These are phyloP conservation scores for Setipinna tenuifilis DNA, from an alignment of 2,797 vertebrate genomes.

Conservation along the genomic window DNA sequence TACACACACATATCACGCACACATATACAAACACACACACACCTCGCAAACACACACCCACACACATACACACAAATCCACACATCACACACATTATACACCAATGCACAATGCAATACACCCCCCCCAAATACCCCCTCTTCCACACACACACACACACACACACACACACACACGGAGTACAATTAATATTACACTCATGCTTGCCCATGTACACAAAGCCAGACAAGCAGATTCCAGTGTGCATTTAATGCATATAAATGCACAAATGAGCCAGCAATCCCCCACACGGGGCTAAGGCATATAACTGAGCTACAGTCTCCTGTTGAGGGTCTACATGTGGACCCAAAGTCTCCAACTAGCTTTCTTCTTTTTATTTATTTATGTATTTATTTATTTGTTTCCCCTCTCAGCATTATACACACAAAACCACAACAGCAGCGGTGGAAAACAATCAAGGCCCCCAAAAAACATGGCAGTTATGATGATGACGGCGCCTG, in stretches of 20 bases:
- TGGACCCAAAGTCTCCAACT: not conserved
- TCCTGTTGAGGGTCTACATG: not conserved
- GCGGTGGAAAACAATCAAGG: conserved; percentile 13
- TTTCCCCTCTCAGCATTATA: not conserved
- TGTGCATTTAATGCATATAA: conserved; percentile 15
- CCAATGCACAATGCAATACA: no score
- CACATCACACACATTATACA: not conserved
- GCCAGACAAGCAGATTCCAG: not conserved
- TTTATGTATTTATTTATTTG: not conserved
- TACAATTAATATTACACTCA: not conserved
- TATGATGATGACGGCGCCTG: conserved; percentile 6
- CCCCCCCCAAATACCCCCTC: no score
- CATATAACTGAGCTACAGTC: not conserved
- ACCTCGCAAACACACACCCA: not conserved
- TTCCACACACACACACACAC: not conserved
- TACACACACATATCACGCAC: conserved; percentile 33
- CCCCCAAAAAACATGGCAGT: not conserved
- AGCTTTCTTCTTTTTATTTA: not conserved
- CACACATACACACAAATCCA: not conserved
- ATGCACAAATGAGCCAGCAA: not conserved
- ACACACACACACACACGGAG: not conserved
- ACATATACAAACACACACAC: conserved; percentile 35
- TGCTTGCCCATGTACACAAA: conserved; percentile 1
- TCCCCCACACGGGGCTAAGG: not conserved
- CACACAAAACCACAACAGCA: not conserved